These are phyloP conservation scores for Osmerus eperlanus DNA, from an alignment of 2,113 vertebrate species.

Conservation along the genomic window DNA sequence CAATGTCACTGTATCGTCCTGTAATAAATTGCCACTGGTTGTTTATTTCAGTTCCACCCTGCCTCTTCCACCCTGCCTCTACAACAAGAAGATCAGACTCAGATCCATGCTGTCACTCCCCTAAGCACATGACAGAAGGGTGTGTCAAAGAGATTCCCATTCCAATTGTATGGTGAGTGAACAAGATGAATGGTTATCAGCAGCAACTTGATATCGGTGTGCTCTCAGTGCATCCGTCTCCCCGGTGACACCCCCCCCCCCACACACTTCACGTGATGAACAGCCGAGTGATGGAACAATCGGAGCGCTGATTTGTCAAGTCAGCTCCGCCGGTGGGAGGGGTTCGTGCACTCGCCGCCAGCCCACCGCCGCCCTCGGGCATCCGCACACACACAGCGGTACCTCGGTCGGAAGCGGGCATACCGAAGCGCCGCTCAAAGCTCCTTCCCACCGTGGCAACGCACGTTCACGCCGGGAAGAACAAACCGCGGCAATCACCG, in stretches of 20 bases:
- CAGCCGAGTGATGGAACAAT: constrained; percentile 38
- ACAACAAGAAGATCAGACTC: background rate
- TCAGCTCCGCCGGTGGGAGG: constrained; percentile 14
- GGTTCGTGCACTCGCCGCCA: background rate
- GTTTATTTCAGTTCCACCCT: too few species aligned
- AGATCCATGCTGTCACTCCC: background rate
- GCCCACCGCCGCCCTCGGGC: too few species aligned
- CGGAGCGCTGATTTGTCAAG: background rate
- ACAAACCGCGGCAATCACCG: too few species aligned
- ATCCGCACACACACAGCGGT: too few species aligned
- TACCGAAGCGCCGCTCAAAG: too few species aligned
- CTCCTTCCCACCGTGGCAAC: too few species aligned
- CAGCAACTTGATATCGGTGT: constrained; percentile 47
- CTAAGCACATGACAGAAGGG: constrained; percentile 26
- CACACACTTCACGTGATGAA: constrained; percentile 19
- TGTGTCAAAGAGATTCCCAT: constrained; percentile 28
- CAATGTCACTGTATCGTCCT: too few species aligned
- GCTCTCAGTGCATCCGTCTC: constrained; percentile 29
- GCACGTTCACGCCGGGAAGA: too few species aligned
- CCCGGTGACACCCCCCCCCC: constrained; percentile 35
- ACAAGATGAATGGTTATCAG: constrained; percentile 9
- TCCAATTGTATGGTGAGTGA: constrained; percentile 12
- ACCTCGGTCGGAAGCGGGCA: too few species aligned
- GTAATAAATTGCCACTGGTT: too few species aligned
- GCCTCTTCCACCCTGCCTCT: background rate